Conservation (phyloP, 2,113 vertebrate genomes). For the Helogale parvula region DNA sequence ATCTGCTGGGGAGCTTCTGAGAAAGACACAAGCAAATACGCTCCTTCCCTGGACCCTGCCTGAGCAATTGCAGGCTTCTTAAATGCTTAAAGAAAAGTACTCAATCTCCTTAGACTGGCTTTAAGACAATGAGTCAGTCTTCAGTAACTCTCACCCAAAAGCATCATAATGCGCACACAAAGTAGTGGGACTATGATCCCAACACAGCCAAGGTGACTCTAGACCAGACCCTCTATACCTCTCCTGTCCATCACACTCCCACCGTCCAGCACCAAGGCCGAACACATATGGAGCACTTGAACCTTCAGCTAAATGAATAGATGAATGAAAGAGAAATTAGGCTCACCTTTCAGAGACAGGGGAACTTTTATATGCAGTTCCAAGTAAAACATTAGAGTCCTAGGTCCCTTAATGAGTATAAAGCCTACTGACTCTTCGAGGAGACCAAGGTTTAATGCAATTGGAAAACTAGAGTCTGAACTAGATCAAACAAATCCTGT, state of each 20-base stretch:
- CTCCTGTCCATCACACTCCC: not conserved
- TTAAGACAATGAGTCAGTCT: not conserved
- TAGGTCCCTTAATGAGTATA: not conserved
- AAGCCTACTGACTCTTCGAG: not conserved
- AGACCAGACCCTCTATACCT: not conserved
- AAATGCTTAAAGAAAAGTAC: not conserved
- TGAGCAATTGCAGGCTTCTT: not conserved
- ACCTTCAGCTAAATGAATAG: not conserved
- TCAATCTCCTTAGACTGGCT: not conserved
- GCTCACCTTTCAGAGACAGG: slow-evolving; percentile 32
- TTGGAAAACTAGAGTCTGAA: not conserved
- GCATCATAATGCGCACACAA: not conserved
- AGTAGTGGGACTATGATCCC: not conserved
- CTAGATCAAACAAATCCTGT: not conserved
- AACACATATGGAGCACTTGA: not conserved
- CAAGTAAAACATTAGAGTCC: not conserved
- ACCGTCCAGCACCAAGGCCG: not conserved
- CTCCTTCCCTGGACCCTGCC: not conserved
- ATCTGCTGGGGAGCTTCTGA: not conserved
- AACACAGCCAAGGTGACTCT: not conserved
- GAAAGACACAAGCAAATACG: not conserved
- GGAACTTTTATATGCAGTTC: not conserved
- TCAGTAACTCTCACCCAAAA: not conserved
- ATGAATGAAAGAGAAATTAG: not conserved
- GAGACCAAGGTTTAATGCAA: not conserved